Evolutionary conservation across 2,888 invertebrate species (phyloP).

Genomic region (Eumerus sabulonum): DNA sequence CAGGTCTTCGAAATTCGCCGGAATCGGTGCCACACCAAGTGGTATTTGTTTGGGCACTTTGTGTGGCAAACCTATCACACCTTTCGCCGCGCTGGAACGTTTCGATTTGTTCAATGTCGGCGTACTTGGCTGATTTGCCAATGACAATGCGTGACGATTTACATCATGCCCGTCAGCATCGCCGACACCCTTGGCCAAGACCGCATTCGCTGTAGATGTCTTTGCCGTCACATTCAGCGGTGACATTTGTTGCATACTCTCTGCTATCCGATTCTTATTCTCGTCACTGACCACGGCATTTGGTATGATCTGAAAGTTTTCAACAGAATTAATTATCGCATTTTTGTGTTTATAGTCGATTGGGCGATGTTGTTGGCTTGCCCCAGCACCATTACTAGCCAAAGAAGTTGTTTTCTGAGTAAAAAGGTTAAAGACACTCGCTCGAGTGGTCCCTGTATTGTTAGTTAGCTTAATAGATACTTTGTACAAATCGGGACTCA

Average conservation of each 20-base stretch:
- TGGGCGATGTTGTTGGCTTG: constrained; percentile 35
- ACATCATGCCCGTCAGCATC: constrained; percentile 46
- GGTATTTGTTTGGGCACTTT: constrained; percentile 73
- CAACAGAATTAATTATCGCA: constrained; percentile 78
- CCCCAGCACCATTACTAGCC: constrained; percentile 46
- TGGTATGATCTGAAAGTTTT: constrained; percentile 79
- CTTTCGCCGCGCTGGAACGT: constrained; percentile 46
- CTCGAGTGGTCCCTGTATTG: constrained; percentile 66
- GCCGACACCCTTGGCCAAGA: constrained; percentile 27
- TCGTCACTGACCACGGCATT: constrained; percentile 72
- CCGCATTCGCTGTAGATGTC: constrained; percentile 47
- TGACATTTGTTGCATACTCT: constrained; percentile 71
- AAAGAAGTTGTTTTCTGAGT: constrained; percentile 37
- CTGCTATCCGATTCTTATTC: constrained; percentile 70
- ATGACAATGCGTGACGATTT: constrained; percentile 53
- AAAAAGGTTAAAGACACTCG: constrained; percentile 47
- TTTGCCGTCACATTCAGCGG: constrained; percentile 74
- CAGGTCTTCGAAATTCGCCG: constrained; percentile 76
- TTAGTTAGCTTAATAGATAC: constrained; percentile 77
- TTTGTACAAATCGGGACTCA: constrained; percentile 78
- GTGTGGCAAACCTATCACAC: constrained; percentile 33
- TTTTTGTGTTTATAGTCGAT: constrained; percentile 54
- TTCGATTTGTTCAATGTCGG: constrained; percentile 47
- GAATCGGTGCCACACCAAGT: constrained; percentile 76
- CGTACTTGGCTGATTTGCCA: constrained; percentile 57